phyloP scores from a whole-genome alignment of 64 coral and sea anemone genomes.

The Cladopsammia gracilis region DNA sequence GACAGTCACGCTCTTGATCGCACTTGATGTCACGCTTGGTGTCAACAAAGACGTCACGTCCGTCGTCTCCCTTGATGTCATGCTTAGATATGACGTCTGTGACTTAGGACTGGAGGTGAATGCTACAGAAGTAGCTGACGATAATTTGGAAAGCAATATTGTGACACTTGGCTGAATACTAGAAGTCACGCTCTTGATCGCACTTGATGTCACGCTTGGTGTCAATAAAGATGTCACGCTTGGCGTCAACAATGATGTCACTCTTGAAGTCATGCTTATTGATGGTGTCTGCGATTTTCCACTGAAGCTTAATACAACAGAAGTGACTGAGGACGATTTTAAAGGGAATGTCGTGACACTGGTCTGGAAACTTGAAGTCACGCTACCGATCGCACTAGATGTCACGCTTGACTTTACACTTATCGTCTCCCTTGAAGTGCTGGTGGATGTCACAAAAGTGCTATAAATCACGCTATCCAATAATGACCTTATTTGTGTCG shows the following conservation, averaged over 20 bases:
- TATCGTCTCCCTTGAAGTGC: neutral
- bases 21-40: neutral
- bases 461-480: neutral
- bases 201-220: neutral
- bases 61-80: neutral
- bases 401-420: neutral
- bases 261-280: neutral
- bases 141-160: neutral
- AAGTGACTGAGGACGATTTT: neutral
- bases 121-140: neutral
- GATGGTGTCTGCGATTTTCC: neutral
- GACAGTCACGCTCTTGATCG: neutral
- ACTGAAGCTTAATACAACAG: neutral
- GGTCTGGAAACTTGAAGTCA: neutral
- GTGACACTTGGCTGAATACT: neutral
- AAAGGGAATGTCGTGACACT: neutral
- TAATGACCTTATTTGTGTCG: neutral
- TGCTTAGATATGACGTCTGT: neutral
- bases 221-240: neutral
- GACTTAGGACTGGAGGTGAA: neutral
- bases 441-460: neutral
- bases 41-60: neutral
- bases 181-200: neutral
- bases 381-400: neutral
- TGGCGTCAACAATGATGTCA: neutral